Percentiles rank a stretch among this genome's conserved stretches.
Evolutionary conservation across 2,113 vertebrate genomes (phyloP).

Genomic region (Morone chrysops): DNA sequence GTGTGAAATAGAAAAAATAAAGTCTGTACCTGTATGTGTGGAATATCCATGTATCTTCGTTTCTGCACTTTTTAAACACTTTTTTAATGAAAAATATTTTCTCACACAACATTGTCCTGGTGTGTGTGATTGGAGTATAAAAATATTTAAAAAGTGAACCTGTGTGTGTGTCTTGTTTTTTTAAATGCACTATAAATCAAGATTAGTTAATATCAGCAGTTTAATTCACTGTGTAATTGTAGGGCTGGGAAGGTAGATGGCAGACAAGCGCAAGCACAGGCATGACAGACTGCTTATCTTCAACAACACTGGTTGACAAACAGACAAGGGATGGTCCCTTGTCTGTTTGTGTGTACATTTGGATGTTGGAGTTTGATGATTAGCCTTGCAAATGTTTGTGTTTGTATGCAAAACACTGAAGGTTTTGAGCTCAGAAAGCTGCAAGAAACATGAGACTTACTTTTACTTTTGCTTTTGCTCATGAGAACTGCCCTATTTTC

Average conservation of each 20-base stretch:
- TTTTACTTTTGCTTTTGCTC: neutral
- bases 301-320: neutral
- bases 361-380: neutral
- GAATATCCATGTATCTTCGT: slow-evolving; percentile 7
- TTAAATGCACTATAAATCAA: neutral
- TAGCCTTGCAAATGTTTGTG: neutral
- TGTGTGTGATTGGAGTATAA: neutral
- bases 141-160: neutral
- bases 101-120: neutral
- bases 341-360: no score
- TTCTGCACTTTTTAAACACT: neutral
- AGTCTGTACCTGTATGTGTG: slow-evolving; percentile 6
- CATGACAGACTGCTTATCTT: neutral
- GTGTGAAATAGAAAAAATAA: neutral
- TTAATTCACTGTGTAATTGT: slow-evolving; percentile 22
- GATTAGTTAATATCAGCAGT: neutral
- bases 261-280: slow-evolving; percentile 13
- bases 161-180: neutral
- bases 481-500: neutral
- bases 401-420: neutral
- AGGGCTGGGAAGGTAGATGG: slow-evolving; percentile 32
- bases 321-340: neutral
- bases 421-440: neutral
- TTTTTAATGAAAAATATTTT: slow-evolving; percentile 8
- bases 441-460: neutral